Conservation (phyloP, 2,888 invertebrate species). For the Apodemia zela region DNA sequence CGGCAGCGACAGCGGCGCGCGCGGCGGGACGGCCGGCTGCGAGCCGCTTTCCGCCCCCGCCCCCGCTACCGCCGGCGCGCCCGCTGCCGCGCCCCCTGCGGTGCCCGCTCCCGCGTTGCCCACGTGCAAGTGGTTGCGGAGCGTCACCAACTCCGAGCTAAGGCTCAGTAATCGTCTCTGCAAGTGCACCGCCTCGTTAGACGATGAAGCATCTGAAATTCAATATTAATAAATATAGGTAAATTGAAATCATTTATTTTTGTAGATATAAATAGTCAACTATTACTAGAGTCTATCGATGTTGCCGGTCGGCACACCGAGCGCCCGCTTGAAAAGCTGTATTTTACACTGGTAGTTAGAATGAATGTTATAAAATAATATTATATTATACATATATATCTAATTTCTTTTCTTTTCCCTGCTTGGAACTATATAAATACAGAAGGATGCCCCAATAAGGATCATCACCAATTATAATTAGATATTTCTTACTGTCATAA, state of each 20-base stretch:
- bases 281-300: too few species aligned
- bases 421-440: too few species aligned
- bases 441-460: too few species aligned
- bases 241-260: neutral
- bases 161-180: conserved; percentile 94
- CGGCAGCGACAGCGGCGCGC: conserved; percentile 46
- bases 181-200: conserved; percentile 95
- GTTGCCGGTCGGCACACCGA: too few species aligned
- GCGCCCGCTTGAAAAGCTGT: too few species aligned
- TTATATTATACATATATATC: too few species aligned
- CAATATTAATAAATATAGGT: neutral
- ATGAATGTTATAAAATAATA: too few species aligned
- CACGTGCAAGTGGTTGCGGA: conserved; percentile 93
- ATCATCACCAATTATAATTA: too few species aligned
- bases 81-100: conserved; percentile 39
- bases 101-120: conserved; percentile 78
- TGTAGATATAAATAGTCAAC: neutral
- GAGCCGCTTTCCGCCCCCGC: conserved; percentile 40
- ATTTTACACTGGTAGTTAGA: too few species aligned
- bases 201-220: conserved; percentile 93
- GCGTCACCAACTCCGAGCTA: conserved; percentile 94
- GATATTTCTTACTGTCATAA: too few species aligned
- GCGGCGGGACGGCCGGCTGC: conserved; percentile 48
- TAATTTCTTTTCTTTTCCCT: too few species aligned
- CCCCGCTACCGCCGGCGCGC: conserved; percentile 31